Percentiles rank a stretch among this genome's conserved stretches.
phyloP scores from a whole-genome alignment of 1,140 invertebrate species.

The Penaeus indicus region DNA sequence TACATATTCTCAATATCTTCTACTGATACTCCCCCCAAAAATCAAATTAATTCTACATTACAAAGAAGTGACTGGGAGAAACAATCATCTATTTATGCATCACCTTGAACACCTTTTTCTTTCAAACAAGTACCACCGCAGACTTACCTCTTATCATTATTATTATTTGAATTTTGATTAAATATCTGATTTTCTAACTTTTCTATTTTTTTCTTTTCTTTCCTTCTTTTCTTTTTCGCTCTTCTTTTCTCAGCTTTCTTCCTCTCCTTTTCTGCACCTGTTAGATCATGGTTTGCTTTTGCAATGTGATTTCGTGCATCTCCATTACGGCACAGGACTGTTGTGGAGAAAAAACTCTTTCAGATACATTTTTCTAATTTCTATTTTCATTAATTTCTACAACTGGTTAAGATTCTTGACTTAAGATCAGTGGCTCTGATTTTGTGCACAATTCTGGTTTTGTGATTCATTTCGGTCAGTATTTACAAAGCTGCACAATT shows the following conservation, averaged over 20 bases:
- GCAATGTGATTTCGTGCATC: slow-evolving; percentile 17
- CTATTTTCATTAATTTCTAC: not conserved
- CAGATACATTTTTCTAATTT: not conserved
- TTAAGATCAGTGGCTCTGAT: too few species aligned
- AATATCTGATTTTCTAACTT: slow-evolving; percentile 50
- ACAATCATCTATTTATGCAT: too few species aligned
- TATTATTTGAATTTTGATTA: slow-evolving; percentile 44
- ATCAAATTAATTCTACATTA: too few species aligned
- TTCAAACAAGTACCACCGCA: not conserved
- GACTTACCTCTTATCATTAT: slow-evolving; percentile 22
- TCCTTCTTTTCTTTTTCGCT: slow-evolving; percentile 47
- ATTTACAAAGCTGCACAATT: too few species aligned
- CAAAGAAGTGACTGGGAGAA: too few species aligned
- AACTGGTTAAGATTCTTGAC: too few species aligned
- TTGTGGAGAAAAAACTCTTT: not conserved
- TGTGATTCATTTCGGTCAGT: too few species aligned
- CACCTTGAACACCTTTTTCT: too few species aligned
- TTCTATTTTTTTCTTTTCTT: slow-evolving; percentile 56
- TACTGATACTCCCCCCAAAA: too few species aligned
- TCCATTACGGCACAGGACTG: slow-evolving; percentile 52
- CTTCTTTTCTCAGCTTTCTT: slow-evolving; percentile 44
- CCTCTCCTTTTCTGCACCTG: slow-evolving; percentile 32
- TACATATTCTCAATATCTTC: too few species aligned
- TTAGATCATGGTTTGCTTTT: slow-evolving; percentile 26
- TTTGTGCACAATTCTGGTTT: too few species aligned